Conservation (phyloP, 2,888 invertebrate genomes). For the Synanthedon formicaeformis region DNA sequence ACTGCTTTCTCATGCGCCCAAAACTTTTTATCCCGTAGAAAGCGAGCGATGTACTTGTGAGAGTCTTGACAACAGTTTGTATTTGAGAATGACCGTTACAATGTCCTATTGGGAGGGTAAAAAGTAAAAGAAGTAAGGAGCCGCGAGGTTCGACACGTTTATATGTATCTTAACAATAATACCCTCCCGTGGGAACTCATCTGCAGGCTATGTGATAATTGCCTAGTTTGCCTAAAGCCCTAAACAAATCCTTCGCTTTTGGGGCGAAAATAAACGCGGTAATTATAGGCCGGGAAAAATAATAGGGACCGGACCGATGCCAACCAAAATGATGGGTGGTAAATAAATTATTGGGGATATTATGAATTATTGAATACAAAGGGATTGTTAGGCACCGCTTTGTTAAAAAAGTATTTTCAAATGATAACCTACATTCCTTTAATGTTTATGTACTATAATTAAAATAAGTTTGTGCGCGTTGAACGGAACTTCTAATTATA, state of each 20-base stretch:
- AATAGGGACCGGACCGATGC: conserved; percentile 22
- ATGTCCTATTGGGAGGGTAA: conserved; percentile 33
- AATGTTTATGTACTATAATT: no score
- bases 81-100: conserved; percentile 38
- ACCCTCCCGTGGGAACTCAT: conserved; percentile 59
- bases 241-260: conserved; percentile 38
- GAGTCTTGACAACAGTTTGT: conserved; percentile 25
- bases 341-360: conserved; percentile 32
- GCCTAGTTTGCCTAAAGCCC: conserved; percentile 55
- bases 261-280: conserved; percentile 41
- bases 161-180: conserved; percentile 53
- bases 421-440: no score
- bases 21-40: conserved; percentile 9
- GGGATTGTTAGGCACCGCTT: conserved; percentile 15
- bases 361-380: conserved; percentile 42
- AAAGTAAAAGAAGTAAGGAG: conserved; percentile 31
- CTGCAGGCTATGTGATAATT: conserved; percentile 60
- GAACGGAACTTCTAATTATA: no score
- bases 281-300: conserved; percentile 47
- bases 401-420: no score
- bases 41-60: conserved; percentile 25
- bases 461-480: no score
- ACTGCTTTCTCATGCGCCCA: conserved; percentile 12
- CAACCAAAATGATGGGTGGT: conserved; percentile 20
- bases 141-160: conserved; percentile 51